Conservation (phyloP, 2,113 vertebrate species). For the Mohoua ochrocephala region DNA sequence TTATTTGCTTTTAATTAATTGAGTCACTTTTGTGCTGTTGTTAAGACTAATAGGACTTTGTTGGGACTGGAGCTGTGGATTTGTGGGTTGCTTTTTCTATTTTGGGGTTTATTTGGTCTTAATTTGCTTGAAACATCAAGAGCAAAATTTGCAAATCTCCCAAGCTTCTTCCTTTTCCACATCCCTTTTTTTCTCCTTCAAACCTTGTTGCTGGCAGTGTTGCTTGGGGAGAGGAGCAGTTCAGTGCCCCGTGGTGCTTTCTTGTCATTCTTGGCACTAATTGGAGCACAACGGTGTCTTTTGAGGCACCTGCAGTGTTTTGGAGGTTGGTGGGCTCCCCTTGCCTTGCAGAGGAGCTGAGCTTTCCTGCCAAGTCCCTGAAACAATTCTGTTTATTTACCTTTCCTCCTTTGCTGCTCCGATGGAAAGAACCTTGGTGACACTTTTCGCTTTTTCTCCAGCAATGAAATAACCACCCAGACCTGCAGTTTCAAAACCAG, state of each 20-base stretch:
- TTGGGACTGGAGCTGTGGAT: background rate
- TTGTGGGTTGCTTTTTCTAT: background rate
- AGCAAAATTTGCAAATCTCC: background rate
- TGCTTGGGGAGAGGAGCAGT: background rate
- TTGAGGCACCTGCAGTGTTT: background rate
- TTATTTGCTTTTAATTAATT: conserved; percentile 21
- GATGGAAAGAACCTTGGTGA: background rate
- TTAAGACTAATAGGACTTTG: background rate
- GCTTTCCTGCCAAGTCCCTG: background rate
- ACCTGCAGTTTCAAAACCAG: background rate
- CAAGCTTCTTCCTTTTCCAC: background rate
- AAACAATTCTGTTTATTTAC: background rate
- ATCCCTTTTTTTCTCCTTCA: background rate
- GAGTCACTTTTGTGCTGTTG: background rate
- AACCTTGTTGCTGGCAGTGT: background rate
- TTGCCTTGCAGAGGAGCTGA: background rate
- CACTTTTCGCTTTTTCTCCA: background rate
- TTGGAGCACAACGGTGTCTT: accelerated
- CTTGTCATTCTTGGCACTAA: background rate
- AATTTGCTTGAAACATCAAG: background rate
- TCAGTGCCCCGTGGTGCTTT: background rate
- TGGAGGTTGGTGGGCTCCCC: background rate
- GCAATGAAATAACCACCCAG: background rate
- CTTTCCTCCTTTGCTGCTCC: background rate
- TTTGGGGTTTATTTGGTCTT: background rate